Percentiles rank a stretch among this genome's conserved stretches.
These are phyloP conservation scores for Stenurella melanura DNA, from an alignment of 2,888 invertebrate genomes.

Conservation along the genomic window DNA sequence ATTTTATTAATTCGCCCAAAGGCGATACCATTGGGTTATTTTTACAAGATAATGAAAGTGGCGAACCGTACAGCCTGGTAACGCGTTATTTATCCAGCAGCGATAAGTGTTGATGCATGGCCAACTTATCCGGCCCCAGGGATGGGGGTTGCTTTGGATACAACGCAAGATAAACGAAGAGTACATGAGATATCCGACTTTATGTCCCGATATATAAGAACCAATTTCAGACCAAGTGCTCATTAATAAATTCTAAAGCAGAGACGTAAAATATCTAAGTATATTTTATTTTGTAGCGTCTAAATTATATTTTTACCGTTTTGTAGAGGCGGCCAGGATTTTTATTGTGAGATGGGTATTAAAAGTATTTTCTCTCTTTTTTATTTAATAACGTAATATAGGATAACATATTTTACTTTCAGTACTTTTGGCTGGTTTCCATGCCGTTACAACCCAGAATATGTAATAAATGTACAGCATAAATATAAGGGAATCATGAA, in stretches of 20 bases:
- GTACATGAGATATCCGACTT: slow-evolving; percentile 44
- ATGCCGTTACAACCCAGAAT: neutral
- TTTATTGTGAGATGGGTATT: slow-evolving; percentile 1
- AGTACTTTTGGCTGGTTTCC: slow-evolving; percentile 23
- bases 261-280: slow-evolving; percentile 44
- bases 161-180: slow-evolving; percentile 48
- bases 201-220: slow-evolving; percentile 43
- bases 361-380: neutral
- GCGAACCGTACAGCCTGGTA: slow-evolving; percentile 47
- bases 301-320: slow-evolving; percentile 30
- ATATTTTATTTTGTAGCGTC: slow-evolving; percentile 23
- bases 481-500: slow-evolving; percentile 9
- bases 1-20: slow-evolving; percentile 52
- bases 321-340: slow-evolving; percentile 15
- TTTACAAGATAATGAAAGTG: slow-evolving; percentile 57
- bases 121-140: slow-evolving; percentile 50
- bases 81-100: slow-evolving; percentile 59
- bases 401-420: slow-evolving; percentile 18
- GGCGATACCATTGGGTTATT: slow-evolving; percentile 51
- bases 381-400: slow-evolving; percentile 15
- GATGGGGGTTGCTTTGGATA: slow-evolving; percentile 42
- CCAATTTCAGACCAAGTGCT: slow-evolving; percentile 43
- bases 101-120: slow-evolving; percentile 67
- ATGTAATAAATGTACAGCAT: slow-evolving; percentile 13
- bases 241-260: slow-evolving; percentile 47